Percentiles rank a stretch among this genome's conserved stretches.
Conservation (phyloP, 2,888 invertebrate species). For the Polia nebulosa region DNA sequence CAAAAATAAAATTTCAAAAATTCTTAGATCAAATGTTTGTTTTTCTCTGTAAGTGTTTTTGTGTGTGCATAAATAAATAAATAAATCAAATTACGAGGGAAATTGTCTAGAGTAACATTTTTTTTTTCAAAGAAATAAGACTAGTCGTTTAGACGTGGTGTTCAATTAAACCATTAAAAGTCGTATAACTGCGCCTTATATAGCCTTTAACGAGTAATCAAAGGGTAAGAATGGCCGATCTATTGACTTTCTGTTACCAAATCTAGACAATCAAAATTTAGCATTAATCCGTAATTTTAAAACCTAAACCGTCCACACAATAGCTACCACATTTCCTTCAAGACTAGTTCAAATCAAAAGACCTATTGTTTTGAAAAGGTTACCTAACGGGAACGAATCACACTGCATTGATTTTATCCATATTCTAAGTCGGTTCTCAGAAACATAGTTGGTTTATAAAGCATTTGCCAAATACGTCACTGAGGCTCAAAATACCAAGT, state of each 20-base stretch:
- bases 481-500: constrained; percentile 47
- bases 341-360: constrained; percentile 30
- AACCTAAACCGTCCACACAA: constrained; percentile 36
- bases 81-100: no score
- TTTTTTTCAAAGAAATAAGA: no score
- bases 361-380: constrained; percentile 53
- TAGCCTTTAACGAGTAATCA: background rate
- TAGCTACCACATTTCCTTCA: constrained; percentile 24
- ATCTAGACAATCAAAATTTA: constrained; percentile 19
- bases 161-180: no score
- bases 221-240: background rate
- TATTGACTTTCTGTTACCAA: background rate
- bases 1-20: no score
- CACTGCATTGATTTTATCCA: constrained; percentile 31
- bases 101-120: no score
- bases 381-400: constrained; percentile 56
- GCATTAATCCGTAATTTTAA: constrained; percentile 30
- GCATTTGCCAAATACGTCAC: constrained; percentile 59
- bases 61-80: no score
- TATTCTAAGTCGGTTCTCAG: constrained; percentile 43
- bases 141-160: no score
- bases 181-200: no score
- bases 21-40: no score
- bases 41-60: no score
- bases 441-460: constrained; percentile 31